phyloP scores from a whole-genome alignment of 2,888 invertebrate genomes.

The Tipula lateralis region DNA sequence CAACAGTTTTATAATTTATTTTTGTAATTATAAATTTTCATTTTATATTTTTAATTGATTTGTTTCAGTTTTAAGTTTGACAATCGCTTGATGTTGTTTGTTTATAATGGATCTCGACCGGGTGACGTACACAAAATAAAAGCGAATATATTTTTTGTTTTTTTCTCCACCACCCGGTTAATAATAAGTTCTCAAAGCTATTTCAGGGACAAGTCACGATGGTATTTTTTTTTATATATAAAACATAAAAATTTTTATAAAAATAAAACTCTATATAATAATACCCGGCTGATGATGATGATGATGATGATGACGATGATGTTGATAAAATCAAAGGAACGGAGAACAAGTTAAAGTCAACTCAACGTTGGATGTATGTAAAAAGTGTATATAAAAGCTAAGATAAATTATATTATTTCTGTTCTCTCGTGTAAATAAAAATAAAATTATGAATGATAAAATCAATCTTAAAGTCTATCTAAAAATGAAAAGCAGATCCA shows the following conservation, averaged over 20 bases:
- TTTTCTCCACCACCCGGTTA: neutral
- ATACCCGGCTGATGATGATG: slow-evolving; percentile 2
- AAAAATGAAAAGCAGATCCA: neutral
- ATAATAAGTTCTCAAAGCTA: neutral
- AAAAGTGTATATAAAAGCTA: neutral
- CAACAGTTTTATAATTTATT: neutral
- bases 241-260: neutral
- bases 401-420: neutral
- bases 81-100: neutral
- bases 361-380: neutral
- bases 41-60: neutral
- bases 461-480: neutral
- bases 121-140: neutral
- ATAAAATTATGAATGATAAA: slow-evolving; percentile 16
- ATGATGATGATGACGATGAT: neutral
- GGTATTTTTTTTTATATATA: neutral
- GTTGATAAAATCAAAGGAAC: slow-evolving; percentile 11
- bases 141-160: neutral
- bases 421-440: neutral
- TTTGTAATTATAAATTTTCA: neutral
- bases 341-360: slow-evolving; percentile 21
- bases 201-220: slow-evolving; percentile 24
- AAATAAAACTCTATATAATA: neutral
- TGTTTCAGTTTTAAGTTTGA: neutral
- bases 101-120: neutral